phyloP scores from a whole-genome alignment of 2,113 vertebrate genomes.

The Strix uralensis region DNA sequence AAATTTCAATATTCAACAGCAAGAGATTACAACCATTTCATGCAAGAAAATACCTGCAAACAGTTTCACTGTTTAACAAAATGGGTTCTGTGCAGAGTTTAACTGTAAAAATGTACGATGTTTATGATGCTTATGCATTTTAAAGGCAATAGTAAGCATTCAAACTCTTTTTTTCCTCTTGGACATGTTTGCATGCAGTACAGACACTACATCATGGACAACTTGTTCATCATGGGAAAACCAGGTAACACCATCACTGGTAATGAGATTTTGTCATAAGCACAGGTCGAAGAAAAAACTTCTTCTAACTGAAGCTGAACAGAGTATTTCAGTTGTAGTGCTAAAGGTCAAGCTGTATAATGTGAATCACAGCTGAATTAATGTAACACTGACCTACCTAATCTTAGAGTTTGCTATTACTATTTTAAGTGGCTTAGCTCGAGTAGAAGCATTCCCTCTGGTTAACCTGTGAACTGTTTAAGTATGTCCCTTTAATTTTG shows the following conservation, averaged over 20 bases:
- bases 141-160: background rate
- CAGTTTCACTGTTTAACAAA: background rate
- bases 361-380: background rate
- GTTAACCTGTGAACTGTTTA: background rate
- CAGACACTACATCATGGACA: background rate
- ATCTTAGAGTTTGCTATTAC: background rate
- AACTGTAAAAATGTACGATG: background rate
- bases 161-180: background rate
- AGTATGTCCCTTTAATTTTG: background rate
- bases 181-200: background rate
- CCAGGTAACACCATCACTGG: background rate
- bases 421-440: background rate
- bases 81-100: background rate
- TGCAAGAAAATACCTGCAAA: background rate
- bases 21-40: background rate
- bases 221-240: background rate
- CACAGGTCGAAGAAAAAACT: background rate
- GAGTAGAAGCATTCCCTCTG: background rate
- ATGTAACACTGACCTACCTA: background rate
- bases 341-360: background rate
- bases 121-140: background rate
- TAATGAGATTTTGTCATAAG: background rate
- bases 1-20: background rate
- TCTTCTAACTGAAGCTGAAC: background rate
- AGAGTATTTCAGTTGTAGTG: background rate